Evolutionary conservation across 2,888 invertebrate genomes (phyloP).

Genomic region (Harpalus rufipes): DNA sequence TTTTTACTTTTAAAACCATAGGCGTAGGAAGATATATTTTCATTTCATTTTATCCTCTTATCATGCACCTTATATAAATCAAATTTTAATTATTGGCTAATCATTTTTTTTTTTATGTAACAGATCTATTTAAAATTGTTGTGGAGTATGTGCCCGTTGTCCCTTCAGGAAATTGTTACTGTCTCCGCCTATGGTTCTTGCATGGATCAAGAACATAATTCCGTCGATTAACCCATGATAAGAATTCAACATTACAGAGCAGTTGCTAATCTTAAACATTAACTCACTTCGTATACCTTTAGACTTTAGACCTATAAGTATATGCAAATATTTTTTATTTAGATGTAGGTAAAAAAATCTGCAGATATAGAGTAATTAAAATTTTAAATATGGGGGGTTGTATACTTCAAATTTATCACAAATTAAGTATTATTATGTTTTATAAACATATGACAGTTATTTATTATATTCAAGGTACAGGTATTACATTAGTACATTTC

Average conservation of each 20-base stretch:
- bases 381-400: neutral
- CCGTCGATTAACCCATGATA: slow-evolving; percentile 43
- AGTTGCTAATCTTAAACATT: slow-evolving; percentile 27
- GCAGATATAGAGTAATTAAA: neutral
- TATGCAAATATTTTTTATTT: slow-evolving; percentile 25
- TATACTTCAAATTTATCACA: too few species aligned
- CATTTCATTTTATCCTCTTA: neutral
- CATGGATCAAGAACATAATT: slow-evolving; percentile 45
- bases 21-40: neutral
- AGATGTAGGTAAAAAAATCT: neutral
- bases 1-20: slow-evolving; percentile 27
- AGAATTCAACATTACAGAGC: slow-evolving; percentile 17
- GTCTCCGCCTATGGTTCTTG: neutral
- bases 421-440: too few species aligned
- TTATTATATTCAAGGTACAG: too few species aligned
- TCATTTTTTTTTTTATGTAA: too few species aligned
- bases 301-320: neutral
- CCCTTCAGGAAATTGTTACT: neutral
- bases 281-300: neutral
- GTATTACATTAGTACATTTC: too few species aligned
- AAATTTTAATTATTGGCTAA: too few species aligned
- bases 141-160: neutral
- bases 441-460: too few species aligned
- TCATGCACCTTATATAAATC: neutral
- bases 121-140: too few species aligned